Percentiles rank a stretch among this genome's conserved stretches.
Evolutionary conservation across 53 echinoderm and acorn worm species (phyloP).

Genomic region (Zoroaster sp.): DNA sequence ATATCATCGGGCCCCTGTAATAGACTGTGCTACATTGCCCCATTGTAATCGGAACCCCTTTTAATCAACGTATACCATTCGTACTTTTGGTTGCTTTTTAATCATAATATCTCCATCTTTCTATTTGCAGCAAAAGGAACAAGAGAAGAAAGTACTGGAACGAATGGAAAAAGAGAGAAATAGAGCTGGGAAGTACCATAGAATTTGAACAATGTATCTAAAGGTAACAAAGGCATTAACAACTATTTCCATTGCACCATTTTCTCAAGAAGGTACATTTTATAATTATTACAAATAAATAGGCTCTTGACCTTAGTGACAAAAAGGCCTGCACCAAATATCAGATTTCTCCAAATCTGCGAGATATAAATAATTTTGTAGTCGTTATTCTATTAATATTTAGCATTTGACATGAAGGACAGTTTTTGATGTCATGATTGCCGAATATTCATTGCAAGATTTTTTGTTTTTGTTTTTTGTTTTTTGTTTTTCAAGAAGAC

Average conservation of each 20-base stretch:
- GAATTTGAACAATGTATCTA: constrained; percentile 18
- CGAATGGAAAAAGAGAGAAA: constrained; percentile 58
- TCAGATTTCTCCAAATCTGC: background rate
- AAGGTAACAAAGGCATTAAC: background rate
- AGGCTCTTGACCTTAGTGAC: background rate
- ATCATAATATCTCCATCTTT: background rate
- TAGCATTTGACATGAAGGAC: background rate
- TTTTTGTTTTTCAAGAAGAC: no score
- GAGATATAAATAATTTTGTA: background rate
- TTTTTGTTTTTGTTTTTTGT: no score
- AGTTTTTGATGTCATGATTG: background rate
- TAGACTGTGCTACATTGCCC: background rate
- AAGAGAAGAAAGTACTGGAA: constrained; percentile 72
- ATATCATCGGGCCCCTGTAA: no score
- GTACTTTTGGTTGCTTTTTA: no score
- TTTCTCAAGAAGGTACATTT: background rate
- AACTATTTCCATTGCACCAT: background rate
- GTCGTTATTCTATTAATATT: background rate
- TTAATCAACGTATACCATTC: background rate
- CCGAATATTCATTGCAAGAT: background rate
- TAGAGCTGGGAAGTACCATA: constrained; percentile 49
- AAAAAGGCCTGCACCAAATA: no score
- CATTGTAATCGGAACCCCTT: background rate
- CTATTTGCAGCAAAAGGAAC: constrained; percentile 71
- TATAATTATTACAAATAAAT: background rate